Conservation (phyloP, 2,113 vertebrate species). For the Dolichotis patagonum region DNA sequence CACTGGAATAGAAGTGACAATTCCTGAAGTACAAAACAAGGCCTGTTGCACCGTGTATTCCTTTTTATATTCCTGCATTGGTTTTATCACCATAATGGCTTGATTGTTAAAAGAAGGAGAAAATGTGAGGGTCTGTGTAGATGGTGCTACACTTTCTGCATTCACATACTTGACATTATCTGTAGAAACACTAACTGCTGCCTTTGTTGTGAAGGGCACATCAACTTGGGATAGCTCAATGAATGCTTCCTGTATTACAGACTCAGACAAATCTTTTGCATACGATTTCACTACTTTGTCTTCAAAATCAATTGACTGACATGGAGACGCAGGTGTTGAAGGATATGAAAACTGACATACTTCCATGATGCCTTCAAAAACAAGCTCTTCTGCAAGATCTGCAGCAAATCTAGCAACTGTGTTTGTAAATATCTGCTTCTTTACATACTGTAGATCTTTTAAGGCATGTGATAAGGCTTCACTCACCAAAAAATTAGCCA, state of each 20-base stretch:
- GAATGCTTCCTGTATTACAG: constrained; percentile 98
- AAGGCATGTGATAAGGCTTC: constrained; percentile 95
- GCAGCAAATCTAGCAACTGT: constrained; percentile 93
- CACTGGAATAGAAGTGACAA: constrained; percentile 95
- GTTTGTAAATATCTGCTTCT: constrained; percentile 96
- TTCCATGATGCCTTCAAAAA: constrained; percentile 99
- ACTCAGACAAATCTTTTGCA: constrained; percentile 96
- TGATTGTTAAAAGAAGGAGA: constrained; percentile 83
- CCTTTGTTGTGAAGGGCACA: constrained; percentile 94
- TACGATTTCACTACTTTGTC: constrained; percentile 94
- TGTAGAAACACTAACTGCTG: constrained; percentile 95
- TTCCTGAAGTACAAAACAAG: constrained; percentile 94
- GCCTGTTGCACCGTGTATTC: constrained; percentile 93
- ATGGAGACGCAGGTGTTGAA: constrained; percentile 88
- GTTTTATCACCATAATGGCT: constrained; percentile 71
- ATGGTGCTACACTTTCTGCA: constrained; percentile 86
- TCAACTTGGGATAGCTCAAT: constrained; percentile 97
- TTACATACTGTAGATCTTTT: constrained; percentile 93
- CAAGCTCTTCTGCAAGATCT: constrained; percentile 96
- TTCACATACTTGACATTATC: constrained; percentile 93
- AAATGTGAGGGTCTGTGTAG: constrained; percentile 86
- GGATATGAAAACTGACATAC: constrained; percentile 98
- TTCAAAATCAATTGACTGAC: constrained; percentile 90
- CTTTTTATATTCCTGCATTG: constrained; percentile 83
- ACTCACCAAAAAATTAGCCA: constrained; percentile 94